phyloP scores from a whole-genome alignment of 1,140 invertebrate species.

The Schlechtendalia chinensis region DNA sequence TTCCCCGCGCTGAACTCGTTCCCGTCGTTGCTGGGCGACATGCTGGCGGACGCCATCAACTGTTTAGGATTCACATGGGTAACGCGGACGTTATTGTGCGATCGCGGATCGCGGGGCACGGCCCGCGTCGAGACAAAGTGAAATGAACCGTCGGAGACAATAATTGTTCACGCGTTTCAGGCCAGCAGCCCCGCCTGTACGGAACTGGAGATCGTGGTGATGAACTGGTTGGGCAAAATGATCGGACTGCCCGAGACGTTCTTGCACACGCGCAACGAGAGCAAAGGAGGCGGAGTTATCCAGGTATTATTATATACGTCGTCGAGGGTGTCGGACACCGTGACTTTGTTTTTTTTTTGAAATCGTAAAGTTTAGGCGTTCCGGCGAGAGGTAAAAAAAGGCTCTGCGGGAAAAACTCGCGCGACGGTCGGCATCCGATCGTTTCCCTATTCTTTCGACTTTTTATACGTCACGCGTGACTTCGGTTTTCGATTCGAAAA shows the following conservation, averaged over 20 bases:
- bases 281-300: slow-evolving; percentile 86
- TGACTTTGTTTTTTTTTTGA: too few species aligned
- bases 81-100: slow-evolving; percentile 57
- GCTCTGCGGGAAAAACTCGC: too few species aligned
- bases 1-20: slow-evolving; percentile 95
- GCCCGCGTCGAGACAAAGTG: too few species aligned
- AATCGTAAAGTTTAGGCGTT: too few species aligned
- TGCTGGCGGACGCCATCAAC: slow-evolving; percentile 91
- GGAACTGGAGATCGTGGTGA: slow-evolving; percentile 92
- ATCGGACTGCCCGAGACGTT: slow-evolving; percentile 87
- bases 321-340: too few species aligned
- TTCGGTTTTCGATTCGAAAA: too few species aligned
- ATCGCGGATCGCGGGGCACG: too few species aligned
- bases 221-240: slow-evolving; percentile 97
- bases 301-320: slow-evolving; percentile 70
- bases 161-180: slow-evolving; percentile 61
- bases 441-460: too few species aligned
- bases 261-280: slow-evolving; percentile 71
- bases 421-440: too few species aligned
- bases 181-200: slow-evolving; percentile 93
- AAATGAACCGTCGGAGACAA: too few species aligned
- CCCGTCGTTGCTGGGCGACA: slow-evolving; percentile 92
- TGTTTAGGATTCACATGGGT: slow-evolving; percentile 89
- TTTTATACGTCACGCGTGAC: too few species aligned
- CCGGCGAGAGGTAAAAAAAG: too few species aligned